Conservation (phyloP, 2,888 invertebrate species). For the Ditylenchus weischeri region DNA sequence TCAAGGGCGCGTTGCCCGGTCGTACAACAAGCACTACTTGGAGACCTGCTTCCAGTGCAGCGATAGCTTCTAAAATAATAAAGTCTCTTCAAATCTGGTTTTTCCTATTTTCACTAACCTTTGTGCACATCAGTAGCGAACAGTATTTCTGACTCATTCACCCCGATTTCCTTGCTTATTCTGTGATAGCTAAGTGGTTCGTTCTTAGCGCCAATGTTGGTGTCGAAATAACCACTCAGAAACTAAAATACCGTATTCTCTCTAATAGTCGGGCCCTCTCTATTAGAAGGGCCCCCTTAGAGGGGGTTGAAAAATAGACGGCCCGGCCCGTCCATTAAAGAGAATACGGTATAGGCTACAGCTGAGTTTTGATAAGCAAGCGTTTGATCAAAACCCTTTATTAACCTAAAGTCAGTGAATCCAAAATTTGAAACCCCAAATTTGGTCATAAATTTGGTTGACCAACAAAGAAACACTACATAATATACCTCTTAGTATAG, state of each 20-base stretch:
- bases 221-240: slow-evolving; percentile 80
- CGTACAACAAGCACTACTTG: slow-evolving; percentile 71
- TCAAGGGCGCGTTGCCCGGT: slow-evolving; percentile 74
- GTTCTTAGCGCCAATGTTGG: slow-evolving; percentile 77
- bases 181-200: slow-evolving; percentile 75
- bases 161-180: slow-evolving; percentile 71
- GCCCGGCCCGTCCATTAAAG: no score
- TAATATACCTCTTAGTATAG: no score
- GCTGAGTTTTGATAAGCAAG: no score
- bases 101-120: slow-evolving; percentile 65
- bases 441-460: no score
- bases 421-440: no score
- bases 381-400: no score
- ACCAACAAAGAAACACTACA: no score
- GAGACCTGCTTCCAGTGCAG: slow-evolving; percentile 75
- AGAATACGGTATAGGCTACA: no score
- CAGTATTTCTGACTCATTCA: slow-evolving; percentile 70
- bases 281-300: no score
- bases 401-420: no score
- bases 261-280: no score
- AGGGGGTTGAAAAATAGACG: no score
- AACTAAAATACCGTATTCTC: slow-evolving; percentile 58
- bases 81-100: not conserved
- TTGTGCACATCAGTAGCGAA: slow-evolving; percentile 81
- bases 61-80: slow-evolving; percentile 73